These are phyloP conservation scores for Eumerus sabulonum DNA, from an alignment of 2,888 invertebrate genomes.

Conservation along the genomic window DNA sequence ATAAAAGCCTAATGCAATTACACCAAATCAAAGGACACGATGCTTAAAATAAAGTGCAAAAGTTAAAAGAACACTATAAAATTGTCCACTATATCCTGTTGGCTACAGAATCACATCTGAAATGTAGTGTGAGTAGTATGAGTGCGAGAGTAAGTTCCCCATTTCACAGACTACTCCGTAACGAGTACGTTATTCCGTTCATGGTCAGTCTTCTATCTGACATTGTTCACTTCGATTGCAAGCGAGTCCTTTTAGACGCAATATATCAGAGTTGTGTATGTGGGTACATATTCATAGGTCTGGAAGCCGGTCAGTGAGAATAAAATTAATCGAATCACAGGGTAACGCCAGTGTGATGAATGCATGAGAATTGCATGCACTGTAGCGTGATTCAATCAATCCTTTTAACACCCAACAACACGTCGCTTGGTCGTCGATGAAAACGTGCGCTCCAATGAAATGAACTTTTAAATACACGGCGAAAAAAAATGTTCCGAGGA, in stretches of 20 bases:
- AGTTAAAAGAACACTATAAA: conserved; percentile 34
- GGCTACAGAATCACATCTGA: conserved; percentile 52
- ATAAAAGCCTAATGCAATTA: conserved; percentile 48
- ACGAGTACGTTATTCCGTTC: no score
- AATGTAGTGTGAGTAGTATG: no score
- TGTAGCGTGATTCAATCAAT: conserved; percentile 65
- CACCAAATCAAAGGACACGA: conserved; percentile 32
- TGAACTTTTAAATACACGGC: conserved; percentile 14
- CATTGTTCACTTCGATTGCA: conserved; percentile 2
- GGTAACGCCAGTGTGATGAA: conserved; percentile 51
- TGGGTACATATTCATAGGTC: no score
- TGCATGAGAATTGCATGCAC: conserved; percentile 53
- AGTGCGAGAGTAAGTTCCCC: no score
- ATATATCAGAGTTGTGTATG: no score
- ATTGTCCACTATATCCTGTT: conserved; percentile 51
- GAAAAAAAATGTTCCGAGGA: background rate
- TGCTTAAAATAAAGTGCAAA: conserved; percentile 12
- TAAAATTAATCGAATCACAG: conserved; percentile 66
- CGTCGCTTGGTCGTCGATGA: conserved; percentile 28
- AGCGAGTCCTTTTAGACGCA: no score
- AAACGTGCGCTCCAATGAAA: conserved; percentile 53
- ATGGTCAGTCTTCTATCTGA: no score
- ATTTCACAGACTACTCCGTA: no score
- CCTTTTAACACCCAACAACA: conserved; percentile 61
- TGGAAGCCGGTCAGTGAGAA: conserved; percentile 3